Evolutionary conservation across 2,888 invertebrate species (phyloP), one percentile per base, ranked within the genome.

Genomic region (Drosophila neotestacea): DNA sequence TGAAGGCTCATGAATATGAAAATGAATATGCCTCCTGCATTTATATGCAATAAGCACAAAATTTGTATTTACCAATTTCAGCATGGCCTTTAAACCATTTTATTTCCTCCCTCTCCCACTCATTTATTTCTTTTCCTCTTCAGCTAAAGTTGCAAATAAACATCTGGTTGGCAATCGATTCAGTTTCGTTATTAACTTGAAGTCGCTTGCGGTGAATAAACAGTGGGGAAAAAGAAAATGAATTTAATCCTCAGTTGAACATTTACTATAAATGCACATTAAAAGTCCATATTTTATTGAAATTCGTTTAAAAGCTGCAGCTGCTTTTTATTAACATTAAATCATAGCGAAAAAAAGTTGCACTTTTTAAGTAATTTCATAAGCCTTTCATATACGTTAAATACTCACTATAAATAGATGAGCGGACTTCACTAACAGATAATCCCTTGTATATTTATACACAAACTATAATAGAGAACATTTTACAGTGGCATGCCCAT

Each of bases 1-100:
- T 22, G 68, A 58, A 72, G 41, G 27, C 55, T 75, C 77, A 77
- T 75, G 68, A 75, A 77, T 77, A 76, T 67, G 56, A 39, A 47
- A 32, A 47, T 56, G 39, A 13, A 63, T 76, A 41, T 28, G 22
- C 22, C 22, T 28, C 46, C 51, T 47, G 54, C 66, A 66, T 75
- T 75, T 65, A 47, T 70, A 75, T 70, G 75, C 71, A 68, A 67
- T 63, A 52, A 58, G 63, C 56, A 28, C 11, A 34, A 42, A 54
- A 59, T 61, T 67, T 66, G 54, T 67, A 55, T 68, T 72, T 72
- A 68, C 59, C 67, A 73, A 67, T 72, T 66, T 66, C 34, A 30
- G 27, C 6, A 47, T 47, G 39, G 32, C 46, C 44, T 38, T 39
- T 10, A 42, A 67, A 50, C 6, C 27, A 42, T 11, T 30, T 30